Percentiles rank a stretch among this genome's conserved stretches.
These are phyloP conservation scores for Phycodurus eques DNA, from an alignment of 2,113 vertebrate genomes.

Conservation along the genomic window DNA sequence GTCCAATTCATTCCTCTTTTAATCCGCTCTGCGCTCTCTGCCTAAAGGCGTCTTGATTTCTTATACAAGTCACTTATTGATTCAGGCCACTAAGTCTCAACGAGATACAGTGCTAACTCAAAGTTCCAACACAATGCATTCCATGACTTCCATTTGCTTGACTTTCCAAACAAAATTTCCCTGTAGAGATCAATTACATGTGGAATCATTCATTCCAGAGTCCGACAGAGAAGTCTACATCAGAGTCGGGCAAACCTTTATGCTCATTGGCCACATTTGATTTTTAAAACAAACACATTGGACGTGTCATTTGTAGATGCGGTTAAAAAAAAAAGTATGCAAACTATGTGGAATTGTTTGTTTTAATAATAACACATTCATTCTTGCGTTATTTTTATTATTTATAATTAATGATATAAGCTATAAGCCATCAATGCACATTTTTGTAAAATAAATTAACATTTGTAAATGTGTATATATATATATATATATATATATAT, in stretches of 20 bases:
- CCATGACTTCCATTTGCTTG: not conserved
- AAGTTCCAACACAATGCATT: not conserved
- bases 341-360: no score
- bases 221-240: not conserved
- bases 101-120: not conserved
- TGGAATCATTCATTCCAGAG: not conserved
- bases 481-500: no score
- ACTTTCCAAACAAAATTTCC: not conserved
- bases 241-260: not conserved
- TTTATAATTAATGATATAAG: no score
- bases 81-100: constrained; percentile 5
- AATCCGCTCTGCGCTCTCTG: constrained; percentile 70
- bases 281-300: not conserved
- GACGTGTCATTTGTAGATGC: not conserved
- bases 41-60: constrained; percentile 54
- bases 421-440: no score
- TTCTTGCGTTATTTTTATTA: no score
- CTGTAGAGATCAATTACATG: not conserved
- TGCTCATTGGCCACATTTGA: not conserved
- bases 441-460: no score
- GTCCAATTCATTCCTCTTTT: constrained; percentile 70
- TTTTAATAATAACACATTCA: no score
- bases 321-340: not conserved
- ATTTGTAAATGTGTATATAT: no score
- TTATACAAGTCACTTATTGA: constrained; percentile 43